Conservation (phyloP, 92 coral and sea anemone genomes). For the Micromussa lordhowensis region DNA sequence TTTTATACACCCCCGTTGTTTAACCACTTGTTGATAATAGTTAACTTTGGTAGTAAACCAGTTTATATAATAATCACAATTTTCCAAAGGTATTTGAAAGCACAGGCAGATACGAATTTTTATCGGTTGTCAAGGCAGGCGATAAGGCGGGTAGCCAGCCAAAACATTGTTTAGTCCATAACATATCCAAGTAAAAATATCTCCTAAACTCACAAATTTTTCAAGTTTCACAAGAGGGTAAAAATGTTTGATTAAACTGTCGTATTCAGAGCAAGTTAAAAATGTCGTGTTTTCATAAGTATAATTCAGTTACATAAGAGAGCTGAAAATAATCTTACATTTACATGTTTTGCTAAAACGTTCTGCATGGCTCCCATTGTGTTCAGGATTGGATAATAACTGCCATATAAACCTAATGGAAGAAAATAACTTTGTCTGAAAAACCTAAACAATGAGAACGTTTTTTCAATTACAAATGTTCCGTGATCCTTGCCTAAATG, state of each 20-base stretch:
- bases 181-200: not conserved
- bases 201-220: not conserved
- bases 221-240: not conserved
- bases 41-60: not conserved
- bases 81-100: not conserved
- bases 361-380: not conserved
- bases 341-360: not conserved
- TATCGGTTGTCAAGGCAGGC: not conserved
- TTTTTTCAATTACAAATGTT: not conserved
- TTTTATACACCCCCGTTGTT: not conserved
- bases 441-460: not conserved
- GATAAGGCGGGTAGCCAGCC: not conserved
- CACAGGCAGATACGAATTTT: not conserved
- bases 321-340: not conserved
- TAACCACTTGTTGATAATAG: not conserved
- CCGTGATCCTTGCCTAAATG: not conserved
- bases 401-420: not conserved
- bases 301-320: not conserved
- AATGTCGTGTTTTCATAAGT: not conserved
- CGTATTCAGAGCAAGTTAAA: not conserved
- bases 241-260: not conserved
- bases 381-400: not conserved
- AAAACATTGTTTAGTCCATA: not conserved
- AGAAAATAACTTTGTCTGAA: not conserved
- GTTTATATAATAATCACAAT: not conserved